Base-by-base conservation (phyloP, 2,888 invertebrate species). In the Calephelis perditalis region DNA sequence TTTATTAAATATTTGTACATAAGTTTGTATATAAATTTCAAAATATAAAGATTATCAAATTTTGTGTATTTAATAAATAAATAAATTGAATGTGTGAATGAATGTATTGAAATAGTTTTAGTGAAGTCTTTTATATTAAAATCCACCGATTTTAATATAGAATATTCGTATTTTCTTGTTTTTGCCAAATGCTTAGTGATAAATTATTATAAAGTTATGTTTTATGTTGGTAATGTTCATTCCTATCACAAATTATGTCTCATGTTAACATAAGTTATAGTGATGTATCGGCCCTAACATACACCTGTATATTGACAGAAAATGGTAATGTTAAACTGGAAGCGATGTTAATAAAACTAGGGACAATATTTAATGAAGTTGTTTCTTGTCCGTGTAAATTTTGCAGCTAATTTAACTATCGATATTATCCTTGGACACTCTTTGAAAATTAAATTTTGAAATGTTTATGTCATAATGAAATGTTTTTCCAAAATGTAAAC, bases 391-490 rank as follows among this genome's bases (percentile, higher is more conserved):
- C 26, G 5, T 26, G 10, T 49, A 15, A 26, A 9, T 47, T 47
- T 47, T 49, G 9, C 47, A 49, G 15, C 15, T 49, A 12, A 45
- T 45, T 45, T 12, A 15, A 49, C 26, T 15, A 15, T 49, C 15
- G 12, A 49, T 9, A 49, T 15, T 49, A 12, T 12, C 12, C 46
- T 46, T 49, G 15, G 26, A 10, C 7, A 40, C 15, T 26, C 26
- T 49, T 49, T 47, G 49, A 45, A 59, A 55, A 60, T 63, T 47
- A 55, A 76, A 70, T 68, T 84, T 82, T 84, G 84, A 40, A 79
- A 84, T 84, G 82, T 74, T 77, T 73, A 77, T 77, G 75, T 77
- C 26, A 68, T 75, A 75, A 79, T 77, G 73, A 70, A 70, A 74
- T 70, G 70, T 76, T 65, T 67, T 66, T 65, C 66, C 72, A 76